These are phyloP conservation scores for Halictus ligatus DNA, from an alignment of 2,888 invertebrate species.

Conservation along the genomic window DNA sequence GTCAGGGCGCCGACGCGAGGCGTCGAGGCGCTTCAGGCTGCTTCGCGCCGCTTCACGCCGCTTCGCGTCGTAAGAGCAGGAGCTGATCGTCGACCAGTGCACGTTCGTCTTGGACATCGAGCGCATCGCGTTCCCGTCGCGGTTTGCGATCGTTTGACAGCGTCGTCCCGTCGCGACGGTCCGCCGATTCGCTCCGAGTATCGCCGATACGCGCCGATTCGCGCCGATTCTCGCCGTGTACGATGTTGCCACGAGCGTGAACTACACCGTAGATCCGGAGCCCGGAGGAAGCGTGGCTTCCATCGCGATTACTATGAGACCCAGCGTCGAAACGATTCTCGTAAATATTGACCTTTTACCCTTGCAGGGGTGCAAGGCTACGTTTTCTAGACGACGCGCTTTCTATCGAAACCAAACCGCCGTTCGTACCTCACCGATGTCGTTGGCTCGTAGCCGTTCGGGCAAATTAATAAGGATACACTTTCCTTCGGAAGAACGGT, in stretches of 20 bases:
- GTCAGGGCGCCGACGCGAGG: conserved; percentile 68
- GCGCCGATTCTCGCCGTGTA: conserved; percentile 26
- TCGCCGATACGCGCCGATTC: neutral
- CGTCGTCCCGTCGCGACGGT: conserved; percentile 1
- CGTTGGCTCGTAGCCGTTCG: too few species aligned
- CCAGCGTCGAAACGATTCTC: conserved; percentile 15
- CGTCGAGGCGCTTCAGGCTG: conserved; percentile 57
- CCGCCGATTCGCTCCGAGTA: neutral
- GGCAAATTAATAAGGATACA: neutral
- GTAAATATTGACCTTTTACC: conserved; percentile 17
- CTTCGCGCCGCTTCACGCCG: conserved; percentile 12
- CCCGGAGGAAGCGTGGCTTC: conserved; percentile 15
- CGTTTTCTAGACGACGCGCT: neutral
- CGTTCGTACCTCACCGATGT: neutral
- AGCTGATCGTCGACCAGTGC: conserved; percentile 61
- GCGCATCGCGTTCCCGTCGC: conserved; percentile 59
- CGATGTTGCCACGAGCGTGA: conserved; percentile 63
- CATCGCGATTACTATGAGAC: conserved; percentile 53
- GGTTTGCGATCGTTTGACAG: conserved; percentile 13
- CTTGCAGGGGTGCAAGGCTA: neutral
- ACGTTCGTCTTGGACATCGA: conserved; percentile 67
- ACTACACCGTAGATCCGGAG: conserved; percentile 26
- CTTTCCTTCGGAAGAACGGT: neutral
- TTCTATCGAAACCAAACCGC: neutral
- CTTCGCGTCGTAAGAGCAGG: conserved; percentile 51